phyloP scores from a whole-genome alignment of 2,888 invertebrate species.

The Drosophila barbarae region DNA sequence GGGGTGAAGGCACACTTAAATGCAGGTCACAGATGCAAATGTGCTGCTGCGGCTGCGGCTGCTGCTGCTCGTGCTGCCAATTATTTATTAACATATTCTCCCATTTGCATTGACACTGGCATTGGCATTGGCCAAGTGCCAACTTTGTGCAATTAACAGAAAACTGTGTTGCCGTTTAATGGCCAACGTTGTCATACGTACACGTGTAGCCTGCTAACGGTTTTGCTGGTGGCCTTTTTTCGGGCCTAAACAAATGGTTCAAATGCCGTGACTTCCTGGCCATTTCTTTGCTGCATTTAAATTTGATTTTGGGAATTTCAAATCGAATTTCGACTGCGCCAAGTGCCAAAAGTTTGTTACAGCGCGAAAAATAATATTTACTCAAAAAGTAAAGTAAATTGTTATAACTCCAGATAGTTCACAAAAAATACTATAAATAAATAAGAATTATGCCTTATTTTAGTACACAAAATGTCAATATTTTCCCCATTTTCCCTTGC shows the following conservation, averaged over 20 bases:
- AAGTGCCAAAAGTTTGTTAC: constrained; percentile 56
- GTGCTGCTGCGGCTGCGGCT: constrained; percentile 2
- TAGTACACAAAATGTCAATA: neutral
- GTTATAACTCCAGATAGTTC: too few relatives aligned
- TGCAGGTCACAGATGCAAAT: constrained; percentile 43
- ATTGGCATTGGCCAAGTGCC: constrained; percentile 28
- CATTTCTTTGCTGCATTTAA: constrained; percentile 64
- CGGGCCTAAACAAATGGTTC: constrained; percentile 66
- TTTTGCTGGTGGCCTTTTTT: constrained; percentile 22
- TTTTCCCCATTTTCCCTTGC: neutral
- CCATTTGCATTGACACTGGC: constrained; percentile 20
- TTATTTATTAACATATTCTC: constrained; percentile 49
- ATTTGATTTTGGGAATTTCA: constrained; percentile 71
- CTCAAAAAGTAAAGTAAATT: neutral
- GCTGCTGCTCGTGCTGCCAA: constrained; percentile 31
- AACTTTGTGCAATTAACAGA: constrained; percentile 54
- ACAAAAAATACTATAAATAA: too few relatives aligned
- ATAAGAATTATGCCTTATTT: too few relatives aligned
- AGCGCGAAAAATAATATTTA: neutral
- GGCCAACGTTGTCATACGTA: constrained; percentile 34
- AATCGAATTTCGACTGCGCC: constrained; percentile 63
- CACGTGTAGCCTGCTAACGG: constrained; percentile 53
- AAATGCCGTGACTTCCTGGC: constrained; percentile 74
- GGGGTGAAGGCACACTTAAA: constrained; percentile 14
- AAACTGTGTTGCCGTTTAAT: constrained; percentile 32